These are phyloP conservation scores for Buathra laborator DNA, from an alignment of 2,888 invertebrate genomes.

Conservation along the genomic window DNA sequence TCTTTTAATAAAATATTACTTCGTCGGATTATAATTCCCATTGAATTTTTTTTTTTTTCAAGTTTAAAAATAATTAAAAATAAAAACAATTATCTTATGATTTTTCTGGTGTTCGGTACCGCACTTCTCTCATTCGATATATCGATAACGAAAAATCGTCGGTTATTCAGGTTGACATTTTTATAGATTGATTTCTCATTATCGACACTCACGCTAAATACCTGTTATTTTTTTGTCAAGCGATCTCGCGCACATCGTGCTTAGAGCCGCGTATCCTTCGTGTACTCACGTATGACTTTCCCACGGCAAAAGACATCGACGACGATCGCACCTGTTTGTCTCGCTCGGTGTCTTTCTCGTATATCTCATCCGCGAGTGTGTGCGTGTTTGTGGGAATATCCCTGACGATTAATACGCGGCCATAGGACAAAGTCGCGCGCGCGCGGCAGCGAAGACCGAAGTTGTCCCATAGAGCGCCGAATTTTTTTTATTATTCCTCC, in stretches of 20 bases:
- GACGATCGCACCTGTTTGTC: conserved; percentile 70
- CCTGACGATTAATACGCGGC: conserved; percentile 80
- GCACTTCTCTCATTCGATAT: background rate
- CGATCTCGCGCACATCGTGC: conserved; percentile 38
- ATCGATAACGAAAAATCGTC: background rate
- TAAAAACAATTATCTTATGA: background rate
- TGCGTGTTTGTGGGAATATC: conserved; percentile 82
- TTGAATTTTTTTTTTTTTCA: no score
- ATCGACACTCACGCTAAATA: conserved; percentile 34
- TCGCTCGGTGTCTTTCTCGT: conserved; percentile 36
- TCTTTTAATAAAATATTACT: no score
- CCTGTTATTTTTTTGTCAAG: conserved; percentile 33
- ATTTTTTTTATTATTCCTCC: conserved; percentile 81
- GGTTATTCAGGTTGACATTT: background rate
- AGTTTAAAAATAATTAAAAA: no score
- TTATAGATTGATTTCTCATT: conserved; percentile 41
- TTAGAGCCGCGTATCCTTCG: conserved; percentile 52
- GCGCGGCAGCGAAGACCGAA: conserved; percentile 67
- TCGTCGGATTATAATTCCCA: background rate
- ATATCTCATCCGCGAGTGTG: conserved; percentile 40
- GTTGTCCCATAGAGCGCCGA: conserved; percentile 69
- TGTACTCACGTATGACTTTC: conserved; percentile 84
- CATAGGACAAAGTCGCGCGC: conserved; percentile 78
- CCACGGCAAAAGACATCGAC: conserved; percentile 81
- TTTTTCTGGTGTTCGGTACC: background rate